phyloP scores from a whole-genome alignment of 2,113 vertebrate species.

The Carollia perspicillata region DNA sequence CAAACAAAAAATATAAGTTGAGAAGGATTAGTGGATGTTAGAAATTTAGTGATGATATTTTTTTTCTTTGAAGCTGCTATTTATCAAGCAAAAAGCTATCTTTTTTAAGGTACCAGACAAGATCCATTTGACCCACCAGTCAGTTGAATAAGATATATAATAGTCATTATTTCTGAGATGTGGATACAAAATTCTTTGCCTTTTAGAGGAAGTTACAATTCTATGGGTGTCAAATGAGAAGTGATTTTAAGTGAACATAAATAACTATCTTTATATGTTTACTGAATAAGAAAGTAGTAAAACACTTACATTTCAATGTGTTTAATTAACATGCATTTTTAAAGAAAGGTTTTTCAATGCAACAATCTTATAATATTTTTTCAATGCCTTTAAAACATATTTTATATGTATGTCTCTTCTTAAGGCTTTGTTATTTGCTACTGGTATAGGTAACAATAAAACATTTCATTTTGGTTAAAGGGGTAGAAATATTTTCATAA shows the following conservation, averaged over 20 bases:
- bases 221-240: slow-evolving; percentile 40
- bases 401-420: not conserved
- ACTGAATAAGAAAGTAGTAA: slow-evolving; percentile 31
- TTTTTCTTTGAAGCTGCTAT: slow-evolving; percentile 16
- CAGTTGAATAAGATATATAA: slow-evolving; percentile 38
- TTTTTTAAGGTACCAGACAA: not conserved
- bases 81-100: not conserved
- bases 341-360: not conserved
- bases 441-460: not conserved
- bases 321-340: not conserved
- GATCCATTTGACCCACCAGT: not conserved
- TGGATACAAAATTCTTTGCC: not conserved
- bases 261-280: not conserved
- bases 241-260: slow-evolving; percentile 29
- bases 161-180: slow-evolving; percentile 42
- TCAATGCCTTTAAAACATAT: not conserved
- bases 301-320: not conserved
- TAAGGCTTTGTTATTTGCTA: not conserved
- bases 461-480: not conserved
- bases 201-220: slow-evolving; percentile 38
- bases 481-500: not conserved
- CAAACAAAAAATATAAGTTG: not conserved
- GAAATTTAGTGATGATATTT: not conserved
- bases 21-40: not conserved
- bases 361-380: not conserved